These are phyloP conservation scores for Ditylenchus dipsaci DNA, from an alignment of 1,140 invertebrate species.

Conservation along the genomic window DNA sequence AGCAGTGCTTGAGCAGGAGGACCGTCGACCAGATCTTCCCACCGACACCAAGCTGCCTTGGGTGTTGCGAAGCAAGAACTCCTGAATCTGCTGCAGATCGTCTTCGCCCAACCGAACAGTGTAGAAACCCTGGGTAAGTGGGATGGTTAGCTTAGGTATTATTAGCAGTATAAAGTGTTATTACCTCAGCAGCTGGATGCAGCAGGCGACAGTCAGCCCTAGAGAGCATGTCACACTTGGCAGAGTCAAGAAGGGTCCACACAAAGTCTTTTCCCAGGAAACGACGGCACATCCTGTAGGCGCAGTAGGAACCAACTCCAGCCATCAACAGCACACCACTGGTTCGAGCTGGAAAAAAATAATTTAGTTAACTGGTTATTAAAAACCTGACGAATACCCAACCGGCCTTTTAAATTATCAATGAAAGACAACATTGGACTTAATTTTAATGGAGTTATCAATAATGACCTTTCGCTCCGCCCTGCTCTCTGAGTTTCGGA, in stretches of 20 bases:
- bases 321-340: conserved; percentile 45
- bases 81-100: conserved; percentile 1
- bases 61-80: background rate
- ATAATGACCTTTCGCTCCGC: too few relatives aligned
- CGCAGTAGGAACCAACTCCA: conserved; percentile 48
- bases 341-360: conserved; percentile 46
- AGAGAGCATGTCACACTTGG: conserved; percentile 31
- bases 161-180: background rate
- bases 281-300: conserved; percentile 37
- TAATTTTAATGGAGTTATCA: too few relatives aligned
- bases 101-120: conserved; percentile 3
- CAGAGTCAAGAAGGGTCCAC: conserved; percentile 41
- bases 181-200: conserved; percentile 33
- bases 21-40: background rate
- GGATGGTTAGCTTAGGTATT: background rate
- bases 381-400: too few relatives aligned
- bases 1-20: background rate
- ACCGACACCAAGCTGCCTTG: background rate
- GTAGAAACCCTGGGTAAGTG: conserved; percentile 6
- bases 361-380: too few relatives aligned
- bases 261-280: conserved; percentile 42
- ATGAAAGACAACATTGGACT: too few relatives aligned
- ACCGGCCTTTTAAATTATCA: too few relatives aligned
- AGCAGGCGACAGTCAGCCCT: conserved; percentile 42
- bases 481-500: too few relatives aligned